Conservation (phyloP, 2,888 invertebrate genomes). For the Athripsodes cinereus region DNA sequence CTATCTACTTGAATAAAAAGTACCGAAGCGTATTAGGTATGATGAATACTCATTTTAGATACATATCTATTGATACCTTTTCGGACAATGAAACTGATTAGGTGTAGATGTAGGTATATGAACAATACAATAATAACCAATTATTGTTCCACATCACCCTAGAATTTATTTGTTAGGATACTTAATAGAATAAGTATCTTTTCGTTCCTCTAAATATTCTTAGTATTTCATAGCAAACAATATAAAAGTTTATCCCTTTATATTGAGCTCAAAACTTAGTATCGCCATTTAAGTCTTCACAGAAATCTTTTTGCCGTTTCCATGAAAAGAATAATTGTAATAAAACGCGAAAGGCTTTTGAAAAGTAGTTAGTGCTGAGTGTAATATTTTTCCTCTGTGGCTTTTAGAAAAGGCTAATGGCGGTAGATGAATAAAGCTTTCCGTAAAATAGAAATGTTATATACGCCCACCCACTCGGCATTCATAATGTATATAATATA, state of each 20-base stretch:
- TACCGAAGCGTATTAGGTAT: too few species aligned
- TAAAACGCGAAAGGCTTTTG: slow-evolving; percentile 5
- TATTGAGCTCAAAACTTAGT: neutral
- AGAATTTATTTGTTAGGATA: too few species aligned
- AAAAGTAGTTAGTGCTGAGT: slow-evolving; percentile 8
- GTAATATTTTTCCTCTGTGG: slow-evolving; percentile 7
- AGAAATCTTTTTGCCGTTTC: neutral
- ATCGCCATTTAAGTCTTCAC: neutral
- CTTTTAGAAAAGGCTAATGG: slow-evolving; percentile 7
- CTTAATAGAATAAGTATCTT: too few species aligned
- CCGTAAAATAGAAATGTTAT: neutral
- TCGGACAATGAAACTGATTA: too few species aligned
- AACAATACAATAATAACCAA: too few species aligned
- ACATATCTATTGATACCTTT: too few species aligned
- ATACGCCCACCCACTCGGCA: neutral
- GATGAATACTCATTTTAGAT: too few species aligned
- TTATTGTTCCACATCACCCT: too few species aligned
- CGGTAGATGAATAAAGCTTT: slow-evolving; percentile 4
- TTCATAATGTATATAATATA: too few species aligned
- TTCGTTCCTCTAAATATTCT: neutral
- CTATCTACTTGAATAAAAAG: too few species aligned
- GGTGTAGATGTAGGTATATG: too few species aligned
- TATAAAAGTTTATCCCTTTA: neutral
- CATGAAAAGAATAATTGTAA: slow-evolving; percentile 6
- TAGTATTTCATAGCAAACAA: neutral